Evolutionary conservation across 2,113 vertebrate genomes (phyloP).

Genomic region (sheep (Ovis aries)): DNA sequence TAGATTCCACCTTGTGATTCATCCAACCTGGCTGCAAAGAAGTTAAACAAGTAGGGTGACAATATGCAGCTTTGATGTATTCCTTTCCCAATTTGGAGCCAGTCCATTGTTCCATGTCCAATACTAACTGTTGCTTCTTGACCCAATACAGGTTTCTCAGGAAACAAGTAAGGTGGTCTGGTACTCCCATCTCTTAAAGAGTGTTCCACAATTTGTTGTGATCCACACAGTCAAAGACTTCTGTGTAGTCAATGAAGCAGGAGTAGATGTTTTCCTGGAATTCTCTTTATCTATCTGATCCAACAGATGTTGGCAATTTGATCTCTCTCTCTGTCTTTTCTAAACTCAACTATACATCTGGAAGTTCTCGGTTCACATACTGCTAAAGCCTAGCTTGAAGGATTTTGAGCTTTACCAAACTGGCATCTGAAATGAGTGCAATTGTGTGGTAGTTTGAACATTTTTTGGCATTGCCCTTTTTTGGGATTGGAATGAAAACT

Average conservation of each 20-base stretch:
- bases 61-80: not conserved
- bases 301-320: not conserved
- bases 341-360: not conserved
- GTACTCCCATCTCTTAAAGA: not conserved
- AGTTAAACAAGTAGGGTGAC: not conserved
- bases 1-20: not conserved
- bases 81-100: not conserved
- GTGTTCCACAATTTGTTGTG: not conserved
- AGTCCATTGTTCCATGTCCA: not conserved
- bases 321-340: not conserved
- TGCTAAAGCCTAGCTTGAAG: not conserved
- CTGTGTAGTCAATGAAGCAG: not conserved
- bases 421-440: not conserved
- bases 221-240: not conserved
- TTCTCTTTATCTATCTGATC: not conserved
- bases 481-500: not conserved
- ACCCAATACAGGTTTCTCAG: not conserved
- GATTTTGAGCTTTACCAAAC: not conserved
- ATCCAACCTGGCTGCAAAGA: not conserved
- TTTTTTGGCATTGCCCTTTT: not conserved
- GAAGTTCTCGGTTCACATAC: not conserved
- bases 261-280: not conserved
- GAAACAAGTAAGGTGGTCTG: not conserved
- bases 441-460: not conserved
- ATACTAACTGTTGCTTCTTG: not conserved